These are phyloP conservation scores for Itoplectis maculator DNA, from an alignment of 2,888 invertebrate genomes.

Conservation along the genomic window DNA sequence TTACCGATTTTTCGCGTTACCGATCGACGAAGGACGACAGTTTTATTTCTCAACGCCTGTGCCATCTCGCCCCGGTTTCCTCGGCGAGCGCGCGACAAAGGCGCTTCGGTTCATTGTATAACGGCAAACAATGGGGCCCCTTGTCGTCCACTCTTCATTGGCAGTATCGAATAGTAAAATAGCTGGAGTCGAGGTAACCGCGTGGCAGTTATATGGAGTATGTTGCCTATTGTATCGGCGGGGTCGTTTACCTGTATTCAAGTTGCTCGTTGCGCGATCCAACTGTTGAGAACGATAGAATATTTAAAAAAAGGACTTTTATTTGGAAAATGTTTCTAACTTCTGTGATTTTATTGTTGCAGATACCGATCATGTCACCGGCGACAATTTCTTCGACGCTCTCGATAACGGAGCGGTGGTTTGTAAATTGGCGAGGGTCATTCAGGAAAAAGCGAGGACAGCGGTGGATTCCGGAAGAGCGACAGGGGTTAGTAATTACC, in stretches of 20 bases:
- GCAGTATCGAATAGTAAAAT: constrained; percentile 23
- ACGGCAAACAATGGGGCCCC: constrained; percentile 55
- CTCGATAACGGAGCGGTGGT: constrained; percentile 94
- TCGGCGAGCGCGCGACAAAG: constrained; percentile 34
- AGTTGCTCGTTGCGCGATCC: background rate
- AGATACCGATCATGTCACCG: constrained; percentile 90
- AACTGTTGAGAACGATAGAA: constrained; percentile 20
- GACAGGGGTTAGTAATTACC: constrained; percentile 86
- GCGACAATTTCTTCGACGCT: constrained; percentile 92
- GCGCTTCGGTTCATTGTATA: constrained; percentile 53
- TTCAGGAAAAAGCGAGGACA: constrained; percentile 91
- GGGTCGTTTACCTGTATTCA: constrained; percentile 29
- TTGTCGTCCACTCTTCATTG: constrained; percentile 48
- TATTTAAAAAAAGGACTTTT: background rate
- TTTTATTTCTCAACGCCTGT: background rate
- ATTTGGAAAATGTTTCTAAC: background rate
- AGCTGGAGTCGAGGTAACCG: constrained; percentile 5
- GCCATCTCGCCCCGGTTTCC: constrained; percentile 5
- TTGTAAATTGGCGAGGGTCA: constrained; percentile 92
- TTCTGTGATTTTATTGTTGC: constrained; percentile 76
- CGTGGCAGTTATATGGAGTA: constrained; percentile 36
- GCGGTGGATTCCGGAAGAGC: constrained; percentile 88
- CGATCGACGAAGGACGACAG: background rate
- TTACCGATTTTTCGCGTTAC: background rate
- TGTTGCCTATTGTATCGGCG: constrained; percentile 7